phyloP scores from a whole-genome alignment of 2,113 vertebrate genomes.

The Zootoca vivipara region DNA sequence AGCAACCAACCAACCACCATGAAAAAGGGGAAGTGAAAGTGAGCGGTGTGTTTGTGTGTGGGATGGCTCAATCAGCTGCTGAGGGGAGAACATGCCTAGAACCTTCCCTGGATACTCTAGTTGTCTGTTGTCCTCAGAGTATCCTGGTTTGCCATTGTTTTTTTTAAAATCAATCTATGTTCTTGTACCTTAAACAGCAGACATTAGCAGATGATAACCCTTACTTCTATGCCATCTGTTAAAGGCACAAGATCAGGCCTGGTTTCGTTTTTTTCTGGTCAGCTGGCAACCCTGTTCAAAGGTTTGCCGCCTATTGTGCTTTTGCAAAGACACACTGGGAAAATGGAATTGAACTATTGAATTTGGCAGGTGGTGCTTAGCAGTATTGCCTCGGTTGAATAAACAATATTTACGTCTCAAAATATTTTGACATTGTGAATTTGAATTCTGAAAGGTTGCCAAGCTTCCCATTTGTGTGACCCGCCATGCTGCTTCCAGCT shows the following conservation, averaged over 20 bases:
- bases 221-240: background rate
- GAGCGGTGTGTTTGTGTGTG: background rate
- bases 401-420: background rate
- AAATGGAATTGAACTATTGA: too few species aligned
- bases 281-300: background rate
- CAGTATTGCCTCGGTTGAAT: background rate
- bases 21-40: constrained; percentile 10
- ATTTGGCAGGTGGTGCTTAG: background rate
- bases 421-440: background rate
- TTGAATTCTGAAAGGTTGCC: background rate
- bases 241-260: background rate
- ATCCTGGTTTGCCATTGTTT: background rate
- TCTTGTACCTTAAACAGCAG: background rate
- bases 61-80: background rate
- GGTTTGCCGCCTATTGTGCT: too few species aligned
- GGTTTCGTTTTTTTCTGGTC: background rate
- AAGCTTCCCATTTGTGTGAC: background rate
- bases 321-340: background rate
- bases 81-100: too few species aligned
- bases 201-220: background rate
- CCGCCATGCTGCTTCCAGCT: background rate
- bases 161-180: background rate
- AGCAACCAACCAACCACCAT: constrained; percentile 1
- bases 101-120: background rate
- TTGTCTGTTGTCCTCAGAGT: background rate